Evolutionary conservation across 2,888 invertebrate genomes (phyloP), one percentile per base, ranked within the genome.

Genomic region (Petrophora chlorosata): DNA sequence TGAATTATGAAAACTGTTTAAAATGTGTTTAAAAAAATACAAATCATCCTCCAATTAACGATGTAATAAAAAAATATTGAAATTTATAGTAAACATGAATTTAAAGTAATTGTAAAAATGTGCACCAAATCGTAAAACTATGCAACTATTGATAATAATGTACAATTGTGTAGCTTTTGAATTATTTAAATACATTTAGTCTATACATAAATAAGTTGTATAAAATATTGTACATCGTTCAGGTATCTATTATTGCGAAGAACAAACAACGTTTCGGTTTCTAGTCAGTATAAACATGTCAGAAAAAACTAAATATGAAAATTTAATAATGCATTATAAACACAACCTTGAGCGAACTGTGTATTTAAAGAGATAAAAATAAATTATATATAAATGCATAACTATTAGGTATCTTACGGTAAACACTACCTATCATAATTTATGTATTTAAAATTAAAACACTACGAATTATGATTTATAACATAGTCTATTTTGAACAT

Each of bases 261-360:
- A 64, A 67, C 58, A 64, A 63, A 67, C 43, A 70, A 67, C 65
- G 65, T 70, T 79, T 76, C 74, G 72, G 76, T 63, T 73, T 65
- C 53, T 34, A 43, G 32, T 36, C 8, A 35, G 40, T 39, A 51
- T 43, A 52, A 55, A 43, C 53, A 51, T 36, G 30, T 60, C 12
- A 36, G 29, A 25, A 25, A 52, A 42, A 42, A 39, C n/a, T 40
- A 53, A 42, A 28, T 40, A 33, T 40, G 36, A 34, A 35, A 26
- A 16, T 33, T 44, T 23, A 10, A 22, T 26, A 36, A 45, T 49
- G 55, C 28, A 47, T 48, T 44, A 42, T 47, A 35, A 85, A 79
- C 86, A 87, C 87, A 88, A 87, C 86, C 87, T 70, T 70, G 84
- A 88, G 85, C 86, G 82, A 85, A 85, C 84, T 70, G 52, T 73